Conservation (phyloP, 1,140 invertebrate species). For the Drosophila lacertosa region DNA sequence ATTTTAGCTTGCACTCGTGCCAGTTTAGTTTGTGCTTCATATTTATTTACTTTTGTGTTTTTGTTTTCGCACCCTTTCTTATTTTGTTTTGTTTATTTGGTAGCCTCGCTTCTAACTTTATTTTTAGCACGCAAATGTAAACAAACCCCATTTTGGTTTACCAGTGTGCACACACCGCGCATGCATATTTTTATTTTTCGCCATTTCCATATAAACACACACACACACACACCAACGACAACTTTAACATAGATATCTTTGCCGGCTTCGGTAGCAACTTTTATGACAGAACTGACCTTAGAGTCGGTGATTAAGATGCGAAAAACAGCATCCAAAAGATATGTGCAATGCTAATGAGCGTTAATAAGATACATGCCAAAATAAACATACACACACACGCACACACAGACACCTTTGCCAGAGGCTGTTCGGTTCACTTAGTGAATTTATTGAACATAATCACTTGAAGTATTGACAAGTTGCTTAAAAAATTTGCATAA, state of each 20-base stretch:
- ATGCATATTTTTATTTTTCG: slow-evolving; percentile 24
- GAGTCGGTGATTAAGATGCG: slow-evolving; percentile 36
- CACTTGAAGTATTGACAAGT: slow-evolving; percentile 4
- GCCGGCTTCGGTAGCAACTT: slow-evolving; percentile 25
- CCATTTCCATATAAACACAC: slow-evolving; percentile 32
- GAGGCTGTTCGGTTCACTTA: slow-evolving; percentile 1
- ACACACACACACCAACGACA: neutral
- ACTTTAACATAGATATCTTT: slow-evolving; percentile 11
- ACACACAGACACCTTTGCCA: neutral
- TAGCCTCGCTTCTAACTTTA: slow-evolving; percentile 26
- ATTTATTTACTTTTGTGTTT: neutral
- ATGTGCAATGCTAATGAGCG: slow-evolving; percentile 39
- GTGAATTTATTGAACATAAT: slow-evolving; percentile 2
- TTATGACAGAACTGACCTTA: slow-evolving; percentile 36
- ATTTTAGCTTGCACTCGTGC: slow-evolving; percentile 19
- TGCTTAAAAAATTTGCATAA: slow-evolving; percentile 11
- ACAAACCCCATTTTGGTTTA: slow-evolving; percentile 45
- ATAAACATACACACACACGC: neutral
- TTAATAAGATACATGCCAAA: slow-evolving; percentile 25
- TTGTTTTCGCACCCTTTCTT: too few relatives aligned
- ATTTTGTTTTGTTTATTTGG: neutral
- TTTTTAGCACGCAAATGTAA: slow-evolving; percentile 41
- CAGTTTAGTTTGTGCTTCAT: neutral
- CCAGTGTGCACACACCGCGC: slow-evolving; percentile 30
- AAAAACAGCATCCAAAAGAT: slow-evolving; percentile 31